Base-by-base conservation (phyloP, 2,888 invertebrate species). In the Acronicta aceris region DNA sequence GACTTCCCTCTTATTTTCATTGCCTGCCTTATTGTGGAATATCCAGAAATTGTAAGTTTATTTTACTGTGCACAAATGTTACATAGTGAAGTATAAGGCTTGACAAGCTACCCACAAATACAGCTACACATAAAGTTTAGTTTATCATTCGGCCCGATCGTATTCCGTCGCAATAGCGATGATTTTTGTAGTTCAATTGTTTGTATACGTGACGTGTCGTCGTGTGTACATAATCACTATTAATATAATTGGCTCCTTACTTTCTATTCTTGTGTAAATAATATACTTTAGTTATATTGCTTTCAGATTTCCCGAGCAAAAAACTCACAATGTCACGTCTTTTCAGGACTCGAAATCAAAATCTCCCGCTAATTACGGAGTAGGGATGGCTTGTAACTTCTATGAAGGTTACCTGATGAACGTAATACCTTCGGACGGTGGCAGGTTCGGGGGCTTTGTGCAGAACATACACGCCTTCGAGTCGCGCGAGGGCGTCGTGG, bases 321-420 rank as follows among this genome's bases (percentile, higher is more conserved):
- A 33, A 33, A 3, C 33, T 33, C 33, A 33, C 10, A 12, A 1
- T 38, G 21, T 8, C 12, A 43, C 12, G 2, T 36, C 5, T 46
- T 55, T 54, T 54, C 65, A 88, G 87, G 79, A 81, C 38, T 74
- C 70, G 0, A 68, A 68, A 8, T 16, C 69, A 0, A 49, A 40
- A 41, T 50, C 74, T 0, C 16, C 47, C 2, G 92, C 91, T 81
- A 95, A 94, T 69, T 96, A 96, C 74, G 96, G 96, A 0, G 93
- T 95, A 0, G 95, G 95, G 7, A 96, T 96, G 96, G 96, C 96
- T 0, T 95, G 95, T 59, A 96, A 94, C 41, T 96, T 94, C 86
- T 96, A 95, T 74, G 95, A 96, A 68, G 96, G 96, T 0, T 97
- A 96, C 78, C 86, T 97, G 1, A 89, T 88, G 16, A 89, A 96